These are phyloP conservation scores for Abscondita cerata DNA, from an alignment of 2,888 invertebrate species.

Conservation along the genomic window DNA sequence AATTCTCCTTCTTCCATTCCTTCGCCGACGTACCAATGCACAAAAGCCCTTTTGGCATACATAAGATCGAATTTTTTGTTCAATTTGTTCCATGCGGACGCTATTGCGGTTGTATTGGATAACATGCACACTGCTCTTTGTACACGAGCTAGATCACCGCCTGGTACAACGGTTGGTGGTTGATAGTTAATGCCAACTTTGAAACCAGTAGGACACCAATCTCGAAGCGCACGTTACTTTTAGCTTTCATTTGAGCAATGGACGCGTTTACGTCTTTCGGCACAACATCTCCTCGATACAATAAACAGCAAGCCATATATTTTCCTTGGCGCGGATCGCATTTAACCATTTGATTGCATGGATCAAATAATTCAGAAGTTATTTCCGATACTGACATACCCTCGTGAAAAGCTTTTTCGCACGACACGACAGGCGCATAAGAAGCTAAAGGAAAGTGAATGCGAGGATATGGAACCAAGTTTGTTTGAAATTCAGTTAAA, in stretches of 20 bases:
- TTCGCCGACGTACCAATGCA: slow-evolving; percentile 86
- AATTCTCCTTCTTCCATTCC: slow-evolving; percentile 88
- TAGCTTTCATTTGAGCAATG: slow-evolving; percentile 78
- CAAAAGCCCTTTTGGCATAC: slow-evolving; percentile 92
- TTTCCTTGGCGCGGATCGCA: slow-evolving; percentile 85
- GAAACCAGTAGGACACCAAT: slow-evolving; percentile 72
- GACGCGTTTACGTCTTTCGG: slow-evolving; percentile 88
- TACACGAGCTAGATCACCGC: slow-evolving; percentile 81
- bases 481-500: slow-evolving; percentile 85
- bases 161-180: slow-evolving; percentile 43
- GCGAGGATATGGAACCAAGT: slow-evolving; percentile 89
- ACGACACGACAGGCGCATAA: slow-evolving; percentile 76
- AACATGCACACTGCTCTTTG: slow-evolving; percentile 90
- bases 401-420: slow-evolving; percentile 76
- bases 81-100: slow-evolving; percentile 87
- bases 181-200: slow-evolving; percentile 6
- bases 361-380: slow-evolving; percentile 88
- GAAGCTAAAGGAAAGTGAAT: slow-evolving; percentile 87
- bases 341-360: slow-evolving; percentile 89
- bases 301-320: slow-evolving; percentile 89
- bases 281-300: slow-evolving; percentile 90
- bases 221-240: slow-evolving; percentile 84
- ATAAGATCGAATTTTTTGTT: slow-evolving; percentile 95
- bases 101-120: slow-evolving; percentile 60
- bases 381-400: slow-evolving; percentile 82